Percentiles rank a stretch among this genome's conserved stretches.
Evolutionary conservation across 1,140 invertebrate species (phyloP).

Genomic region (Hetaerina americana): DNA sequence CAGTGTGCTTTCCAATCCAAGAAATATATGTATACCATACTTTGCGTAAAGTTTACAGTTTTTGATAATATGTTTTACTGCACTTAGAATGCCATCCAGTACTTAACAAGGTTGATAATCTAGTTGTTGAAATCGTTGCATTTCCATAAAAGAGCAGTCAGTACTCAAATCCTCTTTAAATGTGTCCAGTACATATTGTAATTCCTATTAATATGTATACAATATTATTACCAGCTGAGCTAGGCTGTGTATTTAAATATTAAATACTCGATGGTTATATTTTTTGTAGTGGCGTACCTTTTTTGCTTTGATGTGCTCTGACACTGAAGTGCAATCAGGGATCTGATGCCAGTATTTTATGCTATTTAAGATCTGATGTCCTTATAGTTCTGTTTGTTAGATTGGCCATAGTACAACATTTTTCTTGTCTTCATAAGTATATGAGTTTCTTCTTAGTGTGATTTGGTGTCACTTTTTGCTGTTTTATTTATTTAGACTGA

Average conservation of each 20-base stretch:
- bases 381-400: neutral
- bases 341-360: neutral
- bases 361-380: neutral
- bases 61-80: constrained; percentile 1
- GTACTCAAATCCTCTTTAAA: neutral
- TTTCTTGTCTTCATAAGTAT: neutral
- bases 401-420: neutral
- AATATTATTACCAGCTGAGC: neutral
- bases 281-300: neutral
- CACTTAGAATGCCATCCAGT: neutral
- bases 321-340: neutral
- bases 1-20: neutral
- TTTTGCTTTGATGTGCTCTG: neutral
- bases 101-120: neutral
- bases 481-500: neutral
- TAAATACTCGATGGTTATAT: neutral
- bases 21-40: neutral
- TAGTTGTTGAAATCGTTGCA: neutral
- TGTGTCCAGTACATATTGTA: neutral
- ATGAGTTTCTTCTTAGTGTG: too few relatives aligned
- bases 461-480: neutral
- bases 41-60: neutral
- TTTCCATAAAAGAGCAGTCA: neutral
- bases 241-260: neutral
- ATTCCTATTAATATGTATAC: neutral